Evolutionary conservation across 30 jellyfish, hydroid and myxozoan genomes (phyloP).

Genomic region (Catostylus mosaicus): DNA sequence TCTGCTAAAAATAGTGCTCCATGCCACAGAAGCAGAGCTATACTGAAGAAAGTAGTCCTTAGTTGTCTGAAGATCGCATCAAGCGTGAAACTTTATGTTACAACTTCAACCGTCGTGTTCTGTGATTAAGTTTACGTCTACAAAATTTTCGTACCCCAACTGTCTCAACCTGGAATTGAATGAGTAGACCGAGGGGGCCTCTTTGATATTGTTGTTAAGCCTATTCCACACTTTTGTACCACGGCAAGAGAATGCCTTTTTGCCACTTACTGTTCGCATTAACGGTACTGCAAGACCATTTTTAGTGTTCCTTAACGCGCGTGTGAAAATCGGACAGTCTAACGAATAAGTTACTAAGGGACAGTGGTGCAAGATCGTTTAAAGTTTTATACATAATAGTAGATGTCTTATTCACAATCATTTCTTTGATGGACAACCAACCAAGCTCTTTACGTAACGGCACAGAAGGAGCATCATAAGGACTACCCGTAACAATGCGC

Average conservation of each 20-base stretch:
- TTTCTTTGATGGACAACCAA: conserved; percentile 1
- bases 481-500: neutral
- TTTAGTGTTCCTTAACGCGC: neutral
- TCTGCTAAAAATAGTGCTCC: too few species aligned
- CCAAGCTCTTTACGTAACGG: neutral
- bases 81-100: too few species aligned
- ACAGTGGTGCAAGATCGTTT: conserved; percentile 23
- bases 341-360: neutral
- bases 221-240: neutral
- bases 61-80: too few species aligned
- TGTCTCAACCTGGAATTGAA: neutral
- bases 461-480: neutral
- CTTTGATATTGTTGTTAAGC: too few species aligned
- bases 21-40: too few species aligned
- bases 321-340: conserved; percentile 24
- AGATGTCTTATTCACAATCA: neutral
- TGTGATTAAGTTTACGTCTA: neutral
- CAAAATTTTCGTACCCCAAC: neutral
- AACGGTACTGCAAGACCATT: neutral
- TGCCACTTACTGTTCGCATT: conserved; percentile 12
- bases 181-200: neutral
- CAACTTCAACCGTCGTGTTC: too few species aligned
- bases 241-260: conserved; percentile 7
- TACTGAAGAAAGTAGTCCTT: too few species aligned
- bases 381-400: neutral